phyloP scores from a whole-genome alignment of 2,888 invertebrate genomes.

The Drosophila pseudotakahashii region DNA sequence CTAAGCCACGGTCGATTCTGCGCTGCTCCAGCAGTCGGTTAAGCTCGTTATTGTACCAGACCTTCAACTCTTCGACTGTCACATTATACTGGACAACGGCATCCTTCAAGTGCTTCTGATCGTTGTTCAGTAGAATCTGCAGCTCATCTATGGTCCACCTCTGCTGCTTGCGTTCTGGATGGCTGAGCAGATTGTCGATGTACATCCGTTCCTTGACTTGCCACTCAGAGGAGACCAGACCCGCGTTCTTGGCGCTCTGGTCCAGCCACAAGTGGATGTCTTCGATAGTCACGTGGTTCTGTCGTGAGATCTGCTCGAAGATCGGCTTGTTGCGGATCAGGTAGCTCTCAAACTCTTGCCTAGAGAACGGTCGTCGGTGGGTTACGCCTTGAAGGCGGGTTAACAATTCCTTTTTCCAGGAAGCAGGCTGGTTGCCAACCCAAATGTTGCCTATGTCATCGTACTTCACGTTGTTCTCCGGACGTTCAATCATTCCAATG shows the following conservation, averaged over 20 bases:
- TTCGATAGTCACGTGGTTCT: conserved; percentile 74
- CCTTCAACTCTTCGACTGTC: conserved; percentile 69
- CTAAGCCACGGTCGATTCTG: conserved; percentile 65
- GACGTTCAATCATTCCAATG: conserved; percentile 70
- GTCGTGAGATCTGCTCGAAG: conserved; percentile 72
- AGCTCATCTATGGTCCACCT: conserved; percentile 82
- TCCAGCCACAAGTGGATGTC: conserved; percentile 78
- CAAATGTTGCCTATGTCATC: conserved; percentile 56
- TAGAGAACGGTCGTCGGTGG: conserved; percentile 66
- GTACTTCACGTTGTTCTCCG: conserved; percentile 53
- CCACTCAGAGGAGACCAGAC: conserved; percentile 77
- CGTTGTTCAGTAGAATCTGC: conserved; percentile 68
- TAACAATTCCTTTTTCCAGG: conserved; percentile 75
- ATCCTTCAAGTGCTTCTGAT: conserved; percentile 67
- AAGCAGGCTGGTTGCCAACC: conserved; percentile 30
- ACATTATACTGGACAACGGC: conserved; percentile 73
- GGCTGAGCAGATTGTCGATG: conserved; percentile 74
- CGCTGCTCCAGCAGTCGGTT: conserved; percentile 68
- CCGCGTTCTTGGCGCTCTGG: conserved; percentile 63
- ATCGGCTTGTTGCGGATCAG: conserved; percentile 63
- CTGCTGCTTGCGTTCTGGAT: conserved; percentile 65
- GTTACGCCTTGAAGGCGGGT: conserved; percentile 68
- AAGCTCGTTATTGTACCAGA: conserved; percentile 79
- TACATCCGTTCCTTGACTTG: conserved; percentile 70
- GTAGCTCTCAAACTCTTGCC: conserved; percentile 77